phyloP scores from a whole-genome alignment of 1,140 invertebrate genomes.

The Halesus radiatus region DNA sequence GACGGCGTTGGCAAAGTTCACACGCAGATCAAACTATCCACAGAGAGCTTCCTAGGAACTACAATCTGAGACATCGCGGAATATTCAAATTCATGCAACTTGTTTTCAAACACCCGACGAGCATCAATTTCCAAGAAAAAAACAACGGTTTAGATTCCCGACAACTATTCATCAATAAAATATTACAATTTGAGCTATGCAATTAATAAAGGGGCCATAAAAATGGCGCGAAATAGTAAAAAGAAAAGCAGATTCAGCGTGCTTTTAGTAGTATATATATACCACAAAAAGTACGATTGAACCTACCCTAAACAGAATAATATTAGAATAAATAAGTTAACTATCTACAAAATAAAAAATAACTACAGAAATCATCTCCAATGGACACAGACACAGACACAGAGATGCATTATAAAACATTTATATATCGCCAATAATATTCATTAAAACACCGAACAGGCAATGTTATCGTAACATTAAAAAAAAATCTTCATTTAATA shows the following conservation, averaged over 20 bases:
- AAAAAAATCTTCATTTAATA: slow-evolving; percentile 42
- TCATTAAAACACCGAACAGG: slow-evolving; percentile 52
- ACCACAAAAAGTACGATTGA: too few relatives aligned
- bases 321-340: slow-evolving; percentile 49
- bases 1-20: background rate
- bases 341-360: slow-evolving; percentile 44
- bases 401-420: slow-evolving; percentile 35
- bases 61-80: background rate
- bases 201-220: background rate
- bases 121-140: too few relatives aligned
- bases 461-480: slow-evolving; percentile 44
- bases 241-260: too few relatives aligned
- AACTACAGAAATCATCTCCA: background rate
- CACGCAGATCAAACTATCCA: background rate
- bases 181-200: slow-evolving; percentile 40
- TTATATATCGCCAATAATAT: slow-evolving; percentile 22
- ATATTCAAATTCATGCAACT: too few relatives aligned
- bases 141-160: background rate
- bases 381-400: slow-evolving; percentile 8
- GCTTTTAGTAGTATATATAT: too few relatives aligned
- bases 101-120: too few relatives aligned
- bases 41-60: slow-evolving; percentile 8
- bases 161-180: background rate
- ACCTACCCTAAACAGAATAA: slow-evolving; percentile 6
- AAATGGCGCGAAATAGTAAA: slow-evolving; percentile 12